Conservation (phyloP, 2,888 invertebrate genomes). For the Allophyes oxyacanthae region DNA sequence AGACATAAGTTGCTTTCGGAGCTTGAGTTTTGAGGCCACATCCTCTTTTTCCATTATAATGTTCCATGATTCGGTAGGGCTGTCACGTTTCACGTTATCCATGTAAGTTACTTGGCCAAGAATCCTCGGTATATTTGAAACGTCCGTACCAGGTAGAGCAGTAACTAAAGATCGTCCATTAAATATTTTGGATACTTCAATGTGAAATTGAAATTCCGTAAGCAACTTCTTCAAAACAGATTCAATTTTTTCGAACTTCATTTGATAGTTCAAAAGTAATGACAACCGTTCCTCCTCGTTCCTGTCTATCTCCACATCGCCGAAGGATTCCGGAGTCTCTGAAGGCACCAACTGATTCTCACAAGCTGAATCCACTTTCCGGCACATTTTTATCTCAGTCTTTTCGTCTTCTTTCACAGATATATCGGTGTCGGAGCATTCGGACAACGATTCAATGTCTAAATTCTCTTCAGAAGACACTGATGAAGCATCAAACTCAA, state of each 20-base stretch:
- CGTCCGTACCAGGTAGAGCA: slow-evolving; percentile 62
- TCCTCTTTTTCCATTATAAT: slow-evolving; percentile 79
- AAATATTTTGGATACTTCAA: slow-evolving; percentile 82
- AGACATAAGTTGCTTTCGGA: slow-evolving; percentile 73
- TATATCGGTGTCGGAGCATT: slow-evolving; percentile 74
- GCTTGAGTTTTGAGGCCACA: slow-evolving; percentile 67
- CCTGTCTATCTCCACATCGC: slow-evolving; percentile 77
- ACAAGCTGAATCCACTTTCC: slow-evolving; percentile 67
- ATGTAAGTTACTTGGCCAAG: slow-evolving; percentile 62
- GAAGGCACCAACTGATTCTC: slow-evolving; percentile 66
- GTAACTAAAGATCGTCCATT: slow-evolving; percentile 68
- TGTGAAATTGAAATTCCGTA: slow-evolving; percentile 80
- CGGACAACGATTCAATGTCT: slow-evolving; percentile 76
- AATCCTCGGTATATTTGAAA: slow-evolving; percentile 61
- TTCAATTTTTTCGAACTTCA: slow-evolving; percentile 77
- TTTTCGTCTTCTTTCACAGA: slow-evolving; percentile 64
- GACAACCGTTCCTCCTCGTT: slow-evolving; percentile 76
- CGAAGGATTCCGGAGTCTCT: slow-evolving; percentile 77
- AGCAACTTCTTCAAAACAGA: slow-evolving; percentile 73
- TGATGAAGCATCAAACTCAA: slow-evolving; percentile 75
- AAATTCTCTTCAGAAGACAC: slow-evolving; percentile 71
- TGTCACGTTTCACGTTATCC: slow-evolving; percentile 63
- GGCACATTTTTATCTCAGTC: slow-evolving; percentile 76
- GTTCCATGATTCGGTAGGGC: slow-evolving; percentile 76
- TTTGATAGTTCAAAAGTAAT: slow-evolving; percentile 74